These are phyloP conservation scores for Harpagifer antarcticus DNA, from an alignment of 2,797 vertebrate species.

Conservation along the genomic window DNA sequence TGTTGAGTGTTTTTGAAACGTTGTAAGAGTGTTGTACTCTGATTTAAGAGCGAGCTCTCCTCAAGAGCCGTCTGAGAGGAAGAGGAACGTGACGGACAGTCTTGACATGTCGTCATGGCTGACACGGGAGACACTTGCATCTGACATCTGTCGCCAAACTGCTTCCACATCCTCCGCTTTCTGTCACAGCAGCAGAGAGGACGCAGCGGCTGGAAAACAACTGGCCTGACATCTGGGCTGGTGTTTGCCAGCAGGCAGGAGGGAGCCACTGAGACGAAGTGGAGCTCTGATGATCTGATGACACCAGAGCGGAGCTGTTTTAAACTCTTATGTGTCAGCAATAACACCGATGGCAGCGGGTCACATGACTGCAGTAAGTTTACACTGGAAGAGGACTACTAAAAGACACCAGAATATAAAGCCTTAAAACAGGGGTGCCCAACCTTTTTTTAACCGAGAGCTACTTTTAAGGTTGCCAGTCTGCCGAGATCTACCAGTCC, in stretches of 20 bases:
- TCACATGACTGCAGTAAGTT: background rate
- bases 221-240: constrained; percentile 44
- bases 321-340: background rate
- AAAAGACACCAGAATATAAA: background rate
- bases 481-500: no score
- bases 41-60: background rate
- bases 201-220: constrained; percentile 28
- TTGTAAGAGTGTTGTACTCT: no score
- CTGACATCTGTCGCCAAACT: constrained; percentile 24
- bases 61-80: background rate
- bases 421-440: background rate
- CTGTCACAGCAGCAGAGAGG: constrained; percentile 13
- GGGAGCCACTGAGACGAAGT: constrained; percentile 8
- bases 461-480: no score
- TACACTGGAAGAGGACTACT: background rate
- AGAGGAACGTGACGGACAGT: constrained; percentile 23
- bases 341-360: background rate
- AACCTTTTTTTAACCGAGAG: no score
- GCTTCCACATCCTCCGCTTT: constrained; percentile 41
- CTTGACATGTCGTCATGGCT: background rate
- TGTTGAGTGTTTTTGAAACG: no score
- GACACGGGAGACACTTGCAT: constrained; percentile 7
- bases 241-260: constrained; percentile 21
- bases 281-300: constrained; percentile 16
- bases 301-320: constrained; percentile 10